Conservation (phyloP, 2,888 invertebrate species). For the Mactromeris polynyma region DNA sequence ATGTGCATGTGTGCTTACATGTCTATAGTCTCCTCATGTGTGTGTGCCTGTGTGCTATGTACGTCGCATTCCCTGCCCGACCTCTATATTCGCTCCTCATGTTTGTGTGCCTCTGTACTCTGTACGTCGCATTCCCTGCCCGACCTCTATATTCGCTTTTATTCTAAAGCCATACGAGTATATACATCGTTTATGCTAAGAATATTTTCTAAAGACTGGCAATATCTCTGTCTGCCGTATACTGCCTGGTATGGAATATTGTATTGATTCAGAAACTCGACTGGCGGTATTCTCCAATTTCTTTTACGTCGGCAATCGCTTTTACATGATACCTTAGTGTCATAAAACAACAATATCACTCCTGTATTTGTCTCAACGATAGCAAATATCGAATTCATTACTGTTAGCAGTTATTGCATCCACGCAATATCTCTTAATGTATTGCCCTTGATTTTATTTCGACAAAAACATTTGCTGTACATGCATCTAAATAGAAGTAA, state of each 20-base stretch:
- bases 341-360: background rate
- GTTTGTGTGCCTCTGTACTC: no score
- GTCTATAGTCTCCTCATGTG: no score
- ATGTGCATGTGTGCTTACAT: no score
- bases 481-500: background rate
- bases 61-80: no score
- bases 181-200: no score
- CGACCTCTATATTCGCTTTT: no score
- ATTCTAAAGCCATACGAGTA: no score
- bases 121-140: no score
- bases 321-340: background rate
- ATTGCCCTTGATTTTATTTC: background rate
- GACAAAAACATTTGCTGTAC: background rate
- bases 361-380: background rate
- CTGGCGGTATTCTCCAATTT: background rate
- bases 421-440: background rate
- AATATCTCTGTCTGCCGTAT: background rate
- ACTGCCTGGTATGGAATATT: background rate
- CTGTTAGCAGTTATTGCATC: background rate
- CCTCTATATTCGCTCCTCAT: no score
- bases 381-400: constrained; percentile 10
- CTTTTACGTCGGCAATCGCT: background rate
- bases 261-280: background rate
- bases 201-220: no score
- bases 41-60: no score